phyloP scores from a whole-genome alignment of 2,888 invertebrate genomes.

The Amblyteles armatorius region DNA sequence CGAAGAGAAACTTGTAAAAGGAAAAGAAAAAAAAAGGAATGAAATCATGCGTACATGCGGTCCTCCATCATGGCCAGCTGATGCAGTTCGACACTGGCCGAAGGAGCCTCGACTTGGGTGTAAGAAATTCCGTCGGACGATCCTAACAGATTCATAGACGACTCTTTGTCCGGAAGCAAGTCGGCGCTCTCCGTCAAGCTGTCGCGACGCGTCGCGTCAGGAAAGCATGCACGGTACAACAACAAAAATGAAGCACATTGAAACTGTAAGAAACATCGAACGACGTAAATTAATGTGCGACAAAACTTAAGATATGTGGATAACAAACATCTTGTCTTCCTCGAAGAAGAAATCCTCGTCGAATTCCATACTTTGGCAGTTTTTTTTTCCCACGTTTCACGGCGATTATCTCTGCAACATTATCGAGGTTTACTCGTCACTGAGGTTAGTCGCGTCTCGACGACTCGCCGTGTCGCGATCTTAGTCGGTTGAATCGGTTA shows the following conservation, averaged over 20 bases:
- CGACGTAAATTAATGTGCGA: slow-evolving; percentile 19
- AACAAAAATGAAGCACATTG: slow-evolving; percentile 77
- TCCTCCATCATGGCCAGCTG: slow-evolving; percentile 82
- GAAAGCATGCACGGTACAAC: slow-evolving; percentile 79
- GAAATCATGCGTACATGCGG: slow-evolving; percentile 83
- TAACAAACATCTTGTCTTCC: slow-evolving; percentile 84
- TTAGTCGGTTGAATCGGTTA: background rate
- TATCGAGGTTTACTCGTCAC: slow-evolving; percentile 20
- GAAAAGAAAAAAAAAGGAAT: slow-evolving; percentile 65
- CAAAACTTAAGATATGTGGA: slow-evolving; percentile 54
- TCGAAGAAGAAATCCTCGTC: slow-evolving; percentile 84
- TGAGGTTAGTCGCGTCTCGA: slow-evolving; percentile 45
- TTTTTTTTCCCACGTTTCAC: slow-evolving; percentile 5
- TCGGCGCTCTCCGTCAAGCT: slow-evolving; percentile 73
- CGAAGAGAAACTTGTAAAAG: slow-evolving; percentile 15
- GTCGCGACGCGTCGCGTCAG: slow-evolving; percentile 75
- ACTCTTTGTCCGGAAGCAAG: slow-evolving; percentile 62
- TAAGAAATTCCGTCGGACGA: slow-evolving; percentile 64
- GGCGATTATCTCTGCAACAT: slow-evolving; percentile 40
- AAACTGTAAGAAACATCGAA: slow-evolving; percentile 65
- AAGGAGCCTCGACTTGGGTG: slow-evolving; percentile 72
- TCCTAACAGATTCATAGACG: slow-evolving; percentile 64
- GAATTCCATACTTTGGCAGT: slow-evolving; percentile 77
- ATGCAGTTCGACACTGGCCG: slow-evolving; percentile 75
- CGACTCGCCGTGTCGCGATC: background rate